Evolutionary conservation across 2,113 vertebrate species (phyloP).

Genomic region (Rallus limicola): DNA sequence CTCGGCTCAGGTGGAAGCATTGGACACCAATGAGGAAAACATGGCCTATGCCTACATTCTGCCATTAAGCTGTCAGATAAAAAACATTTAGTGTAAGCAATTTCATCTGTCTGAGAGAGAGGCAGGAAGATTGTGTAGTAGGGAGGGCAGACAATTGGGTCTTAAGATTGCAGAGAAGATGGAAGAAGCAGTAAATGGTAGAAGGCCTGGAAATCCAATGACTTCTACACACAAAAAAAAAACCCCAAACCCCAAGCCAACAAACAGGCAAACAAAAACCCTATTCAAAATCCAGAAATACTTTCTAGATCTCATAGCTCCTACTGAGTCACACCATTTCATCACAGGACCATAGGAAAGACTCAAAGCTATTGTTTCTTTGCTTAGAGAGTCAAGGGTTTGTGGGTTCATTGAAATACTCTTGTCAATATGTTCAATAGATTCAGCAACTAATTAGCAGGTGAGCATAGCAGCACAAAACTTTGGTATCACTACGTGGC

Average conservation of each 20-base stretch:
- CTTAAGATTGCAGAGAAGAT: background rate
- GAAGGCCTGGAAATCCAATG: background rate
- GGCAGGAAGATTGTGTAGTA: background rate
- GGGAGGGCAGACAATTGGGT: background rate
- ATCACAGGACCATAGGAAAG: background rate
- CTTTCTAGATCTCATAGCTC: background rate
- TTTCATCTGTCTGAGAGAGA: background rate
- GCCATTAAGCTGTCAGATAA: background rate
- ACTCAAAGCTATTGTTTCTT: background rate
- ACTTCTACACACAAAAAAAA: background rate
- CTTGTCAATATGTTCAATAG: background rate
- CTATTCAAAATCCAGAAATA: background rate
- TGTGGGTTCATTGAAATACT: background rate
- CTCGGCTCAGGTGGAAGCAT: background rate
- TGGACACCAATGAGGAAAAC: background rate
- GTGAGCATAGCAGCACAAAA: background rate
- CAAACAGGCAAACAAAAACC: background rate
- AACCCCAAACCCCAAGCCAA: fast-evolving
- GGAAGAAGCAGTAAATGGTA: background rate
- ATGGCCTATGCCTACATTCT: background rate
- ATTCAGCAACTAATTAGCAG: background rate
- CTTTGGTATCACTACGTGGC: background rate
- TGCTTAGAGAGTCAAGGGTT: background rate
- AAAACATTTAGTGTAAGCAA: background rate
- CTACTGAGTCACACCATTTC: background rate